Base-by-base conservation (phyloP, 2,888 invertebrate species). In the Sesia apiformis region DNA sequence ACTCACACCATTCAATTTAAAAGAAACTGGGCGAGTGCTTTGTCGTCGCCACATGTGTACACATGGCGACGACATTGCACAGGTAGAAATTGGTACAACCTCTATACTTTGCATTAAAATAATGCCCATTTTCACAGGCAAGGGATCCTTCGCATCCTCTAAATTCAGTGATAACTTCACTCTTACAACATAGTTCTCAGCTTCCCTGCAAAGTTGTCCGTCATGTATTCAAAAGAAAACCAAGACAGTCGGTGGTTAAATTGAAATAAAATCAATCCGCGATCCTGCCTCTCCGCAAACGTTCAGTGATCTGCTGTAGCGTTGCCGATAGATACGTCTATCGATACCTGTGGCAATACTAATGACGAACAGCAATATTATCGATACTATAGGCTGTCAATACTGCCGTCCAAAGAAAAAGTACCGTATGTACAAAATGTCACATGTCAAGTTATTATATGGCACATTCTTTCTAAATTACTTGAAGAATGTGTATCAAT, bases 91-190 rank as follows among this genome's bases (percentile, higher is more conserved):
- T 81, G 84, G 89, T 93, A 94, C 94, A 94, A 94, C 94, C 93
- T 94, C 94, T 94, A 94, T 94, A 95, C 95, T 95, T 95, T 95
- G 95, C 95, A 95, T 93, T 93, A 94, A 95, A 95, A 92, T 94
- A 94, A 95, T 94, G 94, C 93, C 93, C 93, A 93, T 94, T 94
- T 93, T 93, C 93, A 91, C 91, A 90, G 90, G 90, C 89, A 90
- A 89, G 88, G 89, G 87, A 87, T 87, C 85, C 87, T 81, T 75
- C 87, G 78, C 84, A 78, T 81, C 79, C 86, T 72, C 83, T 77
- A 78, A 76, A 75, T 80, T 77, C 86, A 85, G 88, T 86, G 86
- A 87, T 73, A 75, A 74, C 23, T 78, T 83, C 81, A 85, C 82
- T 78, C 86, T 81, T 78, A 78, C 83, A 75, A 23, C 82, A 71